phyloP scores from a whole-genome alignment of 2,113 vertebrate species.

The Mesembrinibis cayennensis region DNA sequence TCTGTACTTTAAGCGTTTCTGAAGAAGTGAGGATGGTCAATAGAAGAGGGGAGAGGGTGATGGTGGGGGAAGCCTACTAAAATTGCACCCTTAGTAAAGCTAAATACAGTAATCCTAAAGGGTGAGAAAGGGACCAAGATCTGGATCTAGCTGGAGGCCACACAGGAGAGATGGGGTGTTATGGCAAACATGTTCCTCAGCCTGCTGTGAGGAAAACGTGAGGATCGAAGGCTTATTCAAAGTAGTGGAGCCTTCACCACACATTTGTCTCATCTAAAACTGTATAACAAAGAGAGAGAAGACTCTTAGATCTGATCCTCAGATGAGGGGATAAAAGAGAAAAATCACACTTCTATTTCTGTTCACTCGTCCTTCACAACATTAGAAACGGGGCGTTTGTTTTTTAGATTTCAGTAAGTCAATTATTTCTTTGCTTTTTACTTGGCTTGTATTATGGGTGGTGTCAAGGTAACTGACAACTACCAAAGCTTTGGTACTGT shows the following conservation, averaged over 20 bases:
- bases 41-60: background rate
- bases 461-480: background rate
- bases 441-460: background rate
- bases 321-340: constrained; percentile 1
- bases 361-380: background rate
- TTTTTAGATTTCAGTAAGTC: constrained; percentile 12
- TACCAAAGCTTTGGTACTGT: background rate
- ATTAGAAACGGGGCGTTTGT: background rate
- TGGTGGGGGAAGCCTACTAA: background rate
- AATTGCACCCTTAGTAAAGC: background rate
- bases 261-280: background rate
- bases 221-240: background rate
- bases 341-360: constrained; percentile 32
- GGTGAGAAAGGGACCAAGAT: background rate
- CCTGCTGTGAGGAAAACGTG: background rate
- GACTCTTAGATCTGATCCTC: background rate
- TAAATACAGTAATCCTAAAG: background rate
- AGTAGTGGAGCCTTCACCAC: background rate
- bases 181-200: background rate
- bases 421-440: constrained; percentile 32
- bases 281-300: background rate
- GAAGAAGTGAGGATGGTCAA: background rate
- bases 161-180: background rate
- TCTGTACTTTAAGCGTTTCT: background rate
- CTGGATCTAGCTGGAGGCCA: background rate